A percentile compares a stretch with the other conserved stretches of the same genome.
These are phyloP conservation scores for Agonopterix subpropinquella DNA, from an alignment of 2,888 invertebrate genomes.

Conservation along the genomic window DNA sequence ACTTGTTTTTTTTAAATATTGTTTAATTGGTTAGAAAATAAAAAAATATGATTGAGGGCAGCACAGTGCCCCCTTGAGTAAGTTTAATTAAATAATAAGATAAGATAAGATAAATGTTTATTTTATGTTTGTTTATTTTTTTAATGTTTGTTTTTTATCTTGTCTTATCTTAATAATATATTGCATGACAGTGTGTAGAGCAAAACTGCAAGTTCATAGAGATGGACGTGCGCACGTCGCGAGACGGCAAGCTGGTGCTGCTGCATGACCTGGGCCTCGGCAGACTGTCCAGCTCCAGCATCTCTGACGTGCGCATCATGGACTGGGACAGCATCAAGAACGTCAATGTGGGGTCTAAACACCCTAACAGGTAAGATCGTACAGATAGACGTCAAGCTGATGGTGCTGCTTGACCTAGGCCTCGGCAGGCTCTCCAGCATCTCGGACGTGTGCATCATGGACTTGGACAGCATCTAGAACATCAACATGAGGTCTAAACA, in stretches of 20 bases:
- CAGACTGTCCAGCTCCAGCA: constrained; percentile 74
- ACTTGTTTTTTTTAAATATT: too few relatives aligned
- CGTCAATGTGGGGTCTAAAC: constrained; percentile 80
- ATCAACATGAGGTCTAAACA: constrained; percentile 81
- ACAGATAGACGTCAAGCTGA: constrained; percentile 78
- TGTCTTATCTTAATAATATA: too few relatives aligned
- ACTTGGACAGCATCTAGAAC: constrained; percentile 77
- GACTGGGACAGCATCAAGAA: constrained; percentile 78
- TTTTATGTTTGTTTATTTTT: too few relatives aligned
- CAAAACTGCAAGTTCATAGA: constrained; percentile 85
- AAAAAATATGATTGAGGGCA: too few relatives aligned
- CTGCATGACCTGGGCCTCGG: constrained; percentile 85
- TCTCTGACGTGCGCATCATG: constrained; percentile 71
- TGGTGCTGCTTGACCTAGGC: constrained; percentile 85
- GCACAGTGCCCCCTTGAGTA: too few relatives aligned
- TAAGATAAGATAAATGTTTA: too few relatives aligned
- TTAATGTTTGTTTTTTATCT: too few relatives aligned
- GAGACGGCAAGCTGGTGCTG: constrained; percentile 83
- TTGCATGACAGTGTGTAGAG: constrained; percentile 75
- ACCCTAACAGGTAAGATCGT: constrained; percentile 76
- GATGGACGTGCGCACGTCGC: constrained; percentile 84
- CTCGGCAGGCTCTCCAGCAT: constrained; percentile 79
- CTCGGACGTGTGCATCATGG: constrained; percentile 70
- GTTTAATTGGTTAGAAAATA: too few relatives aligned
- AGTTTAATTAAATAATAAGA: too few relatives aligned